Conservation (phyloP, 1,140 invertebrate genomes). For the Lamellibrachia luymesi region DNA sequence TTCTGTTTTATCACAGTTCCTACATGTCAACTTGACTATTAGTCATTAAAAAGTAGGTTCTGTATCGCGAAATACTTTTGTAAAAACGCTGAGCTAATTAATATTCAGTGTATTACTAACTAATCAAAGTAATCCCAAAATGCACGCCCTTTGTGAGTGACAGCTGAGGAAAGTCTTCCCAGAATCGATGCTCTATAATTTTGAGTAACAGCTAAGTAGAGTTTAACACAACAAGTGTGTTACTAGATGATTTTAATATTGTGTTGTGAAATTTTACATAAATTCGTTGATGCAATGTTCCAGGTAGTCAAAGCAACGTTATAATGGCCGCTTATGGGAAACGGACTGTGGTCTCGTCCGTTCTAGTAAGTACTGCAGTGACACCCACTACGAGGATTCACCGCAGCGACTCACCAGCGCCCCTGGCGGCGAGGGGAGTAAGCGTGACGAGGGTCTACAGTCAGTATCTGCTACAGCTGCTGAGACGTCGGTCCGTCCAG, state of each 20-base stretch:
- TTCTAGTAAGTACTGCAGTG: not conserved
- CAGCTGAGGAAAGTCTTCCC: not conserved
- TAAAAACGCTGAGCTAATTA: no score
- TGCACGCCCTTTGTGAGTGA: not conserved
- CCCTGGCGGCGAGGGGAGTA: not conserved
- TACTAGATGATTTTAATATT: no score
- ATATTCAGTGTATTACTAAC: not conserved
- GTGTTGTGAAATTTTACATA: no score
- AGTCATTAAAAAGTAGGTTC: no score
- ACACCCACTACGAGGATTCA: not conserved
- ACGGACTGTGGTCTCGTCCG: not conserved
- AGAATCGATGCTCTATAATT: no score
- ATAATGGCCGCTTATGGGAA: no score
- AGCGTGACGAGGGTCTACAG: not conserved
- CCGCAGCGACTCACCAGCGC: not conserved
- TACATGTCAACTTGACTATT: not conserved
- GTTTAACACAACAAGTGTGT: no score
- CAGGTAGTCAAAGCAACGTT: not conserved
- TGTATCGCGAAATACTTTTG: no score
- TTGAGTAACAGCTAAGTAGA: no score
- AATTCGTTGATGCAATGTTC: not conserved
- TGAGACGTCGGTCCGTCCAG: not conserved
- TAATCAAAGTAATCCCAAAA: not conserved
- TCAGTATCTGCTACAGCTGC: not conserved
- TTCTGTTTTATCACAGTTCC: not conserved